Evolutionary conservation across 1,140 invertebrate species (phyloP).

Genomic region (Nasonia vitripennis): DNA sequence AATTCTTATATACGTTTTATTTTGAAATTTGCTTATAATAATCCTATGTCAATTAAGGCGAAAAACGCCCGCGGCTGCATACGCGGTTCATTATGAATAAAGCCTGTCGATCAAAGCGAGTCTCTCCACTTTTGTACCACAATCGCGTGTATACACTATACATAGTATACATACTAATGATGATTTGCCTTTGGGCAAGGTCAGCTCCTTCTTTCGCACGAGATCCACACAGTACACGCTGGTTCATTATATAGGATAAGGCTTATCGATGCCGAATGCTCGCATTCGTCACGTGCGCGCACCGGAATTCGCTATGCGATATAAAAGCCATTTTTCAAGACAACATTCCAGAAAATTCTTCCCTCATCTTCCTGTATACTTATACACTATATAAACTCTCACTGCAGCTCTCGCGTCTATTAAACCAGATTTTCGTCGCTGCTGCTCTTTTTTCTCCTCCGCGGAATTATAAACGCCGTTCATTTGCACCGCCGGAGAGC

Average conservation of each 20-base stretch:
- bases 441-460: background rate
- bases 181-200: conserved; percentile 13
- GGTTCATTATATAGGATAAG: conserved; percentile 1
- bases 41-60: background rate
- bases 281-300: background rate
- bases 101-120: background rate
- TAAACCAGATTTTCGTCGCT: background rate
- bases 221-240: too few species aligned
- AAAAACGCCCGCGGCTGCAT: background rate
- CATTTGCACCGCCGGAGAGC: background rate
- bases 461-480: background rate
- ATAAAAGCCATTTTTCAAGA: background rate
- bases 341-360: background rate
- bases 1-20: too few species aligned
- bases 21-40: too few species aligned
- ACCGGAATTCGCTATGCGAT: background rate
- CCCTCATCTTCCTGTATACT: background rate
- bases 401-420: background rate
- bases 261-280: background rate
- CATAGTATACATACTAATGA: background rate
- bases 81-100: background rate
- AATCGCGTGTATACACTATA: background rate
- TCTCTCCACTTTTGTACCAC: background rate
- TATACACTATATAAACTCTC: background rate
- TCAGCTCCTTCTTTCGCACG: background rate